Conservation (phyloP, 2,797 vertebrate genomes). For the Taeniopygia guttata region DNA sequence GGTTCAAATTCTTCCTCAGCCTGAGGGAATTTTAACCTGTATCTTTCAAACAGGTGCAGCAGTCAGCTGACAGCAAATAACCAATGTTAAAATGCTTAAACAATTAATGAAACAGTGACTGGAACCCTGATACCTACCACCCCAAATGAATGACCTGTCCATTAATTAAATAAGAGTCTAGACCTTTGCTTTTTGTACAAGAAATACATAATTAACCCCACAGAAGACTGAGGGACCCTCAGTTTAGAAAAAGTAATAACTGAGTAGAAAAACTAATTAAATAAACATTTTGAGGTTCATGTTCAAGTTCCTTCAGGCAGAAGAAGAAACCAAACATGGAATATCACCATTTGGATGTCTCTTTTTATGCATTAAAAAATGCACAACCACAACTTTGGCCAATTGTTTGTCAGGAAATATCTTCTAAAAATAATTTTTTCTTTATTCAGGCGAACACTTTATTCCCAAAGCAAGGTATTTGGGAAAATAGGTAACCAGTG, state of each 20-base stretch:
- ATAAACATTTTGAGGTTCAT: background rate
- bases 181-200: background rate
- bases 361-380: background rate
- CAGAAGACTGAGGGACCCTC: accelerated
- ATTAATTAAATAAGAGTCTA: background rate
- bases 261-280: background rate
- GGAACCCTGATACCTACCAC: background rate
- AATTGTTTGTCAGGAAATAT: background rate
- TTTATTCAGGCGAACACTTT: background rate
- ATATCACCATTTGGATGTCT: background rate
- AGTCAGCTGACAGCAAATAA: background rate
- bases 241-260: background rate
- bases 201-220: background rate
- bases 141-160: background rate
- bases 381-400: background rate
- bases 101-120: background rate
- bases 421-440: background rate
- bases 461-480: background rate
- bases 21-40: background rate
- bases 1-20: background rate
- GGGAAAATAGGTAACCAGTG: background rate
- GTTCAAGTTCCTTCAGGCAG: background rate
- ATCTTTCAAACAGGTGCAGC: background rate
- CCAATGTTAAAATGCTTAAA: background rate
- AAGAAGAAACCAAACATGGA: background rate